phyloP scores from a whole-genome alignment of 1,140 invertebrate species.

The Magallana angulata region DNA sequence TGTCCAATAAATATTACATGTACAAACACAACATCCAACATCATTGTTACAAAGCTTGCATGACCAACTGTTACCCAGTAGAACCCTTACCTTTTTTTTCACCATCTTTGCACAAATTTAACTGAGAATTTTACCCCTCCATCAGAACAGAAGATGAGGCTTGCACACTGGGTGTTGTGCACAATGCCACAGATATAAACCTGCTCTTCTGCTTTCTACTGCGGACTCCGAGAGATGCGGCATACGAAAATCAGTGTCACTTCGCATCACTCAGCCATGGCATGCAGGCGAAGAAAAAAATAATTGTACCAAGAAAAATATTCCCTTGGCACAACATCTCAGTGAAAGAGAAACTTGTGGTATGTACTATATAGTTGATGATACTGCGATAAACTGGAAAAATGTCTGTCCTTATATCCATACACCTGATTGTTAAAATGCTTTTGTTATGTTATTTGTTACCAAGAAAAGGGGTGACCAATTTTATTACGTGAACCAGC shows the following conservation, averaged over 20 bases:
- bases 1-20: no score
- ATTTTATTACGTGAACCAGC: no score
- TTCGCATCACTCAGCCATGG: conserved; percentile 10
- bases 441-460: no score
- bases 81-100: neutral
- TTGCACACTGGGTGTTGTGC: neutral
- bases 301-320: neutral
- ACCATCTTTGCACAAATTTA: neutral
- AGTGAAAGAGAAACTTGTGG: neutral
- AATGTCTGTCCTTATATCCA: neutral
- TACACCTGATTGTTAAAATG: neutral
- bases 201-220: neutral
- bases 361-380: neutral
- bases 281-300: neutral
- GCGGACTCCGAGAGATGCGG: neutral
- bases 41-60: no score
- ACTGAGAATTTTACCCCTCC: neutral
- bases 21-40: no score
- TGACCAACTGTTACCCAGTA: no score
- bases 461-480: no score
- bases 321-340: neutral
- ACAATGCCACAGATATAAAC: neutral
- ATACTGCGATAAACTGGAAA: neutral
- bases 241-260: neutral
- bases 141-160: neutral